A percentile compares a stretch with the other conserved stretches of the same genome.
Conservation (phyloP, 1,140 invertebrate genomes). For the Homarus americanus region DNA sequence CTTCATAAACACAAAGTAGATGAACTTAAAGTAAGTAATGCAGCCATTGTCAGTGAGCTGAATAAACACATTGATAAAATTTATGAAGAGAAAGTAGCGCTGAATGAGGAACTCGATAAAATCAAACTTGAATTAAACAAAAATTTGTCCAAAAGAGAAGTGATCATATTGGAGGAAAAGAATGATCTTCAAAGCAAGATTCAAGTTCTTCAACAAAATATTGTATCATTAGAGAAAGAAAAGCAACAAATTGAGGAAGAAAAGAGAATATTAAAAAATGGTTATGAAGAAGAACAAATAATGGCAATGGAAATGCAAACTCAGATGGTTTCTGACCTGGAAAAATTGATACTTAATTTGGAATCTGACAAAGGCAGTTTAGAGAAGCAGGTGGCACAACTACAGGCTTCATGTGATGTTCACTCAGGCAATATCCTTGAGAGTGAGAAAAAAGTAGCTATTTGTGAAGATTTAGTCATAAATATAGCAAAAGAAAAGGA, state of each 20-base stretch:
- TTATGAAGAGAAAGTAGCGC: constrained; percentile 75
- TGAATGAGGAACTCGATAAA: constrained; percentile 75
- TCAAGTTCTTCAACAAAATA: constrained; percentile 41
- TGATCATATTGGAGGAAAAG: constrained; percentile 34
- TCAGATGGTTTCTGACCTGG: constrained; percentile 72
- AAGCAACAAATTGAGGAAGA: constrained; percentile 69
- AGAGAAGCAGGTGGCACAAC: constrained; percentile 43
- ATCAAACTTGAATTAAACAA: constrained; percentile 66
- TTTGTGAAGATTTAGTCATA: constrained; percentile 42
- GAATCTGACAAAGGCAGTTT: constrained; percentile 65
- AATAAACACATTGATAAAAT: constrained; percentile 75
- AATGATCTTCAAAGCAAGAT: constrained; percentile 28
- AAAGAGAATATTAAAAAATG: constrained; percentile 73
- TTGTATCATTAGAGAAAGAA: constrained; percentile 47
- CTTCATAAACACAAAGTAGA: constrained; percentile 75
- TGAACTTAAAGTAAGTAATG: constrained; percentile 65
- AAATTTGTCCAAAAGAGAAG: not conserved
- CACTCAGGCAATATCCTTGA: constrained; percentile 31
- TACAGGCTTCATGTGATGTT: constrained; percentile 38
- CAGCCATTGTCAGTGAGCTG: constrained; percentile 54
- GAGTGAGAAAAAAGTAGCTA: constrained; percentile 42
- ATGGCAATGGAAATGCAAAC: constrained; percentile 70
- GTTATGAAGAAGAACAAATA: constrained; percentile 69
- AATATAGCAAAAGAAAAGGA: constrained; percentile 43
- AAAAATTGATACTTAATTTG: constrained; percentile 70